Base-by-base conservation (phyloP, 2,113 vertebrate species). In the Lethenteron reissneri region DNA sequence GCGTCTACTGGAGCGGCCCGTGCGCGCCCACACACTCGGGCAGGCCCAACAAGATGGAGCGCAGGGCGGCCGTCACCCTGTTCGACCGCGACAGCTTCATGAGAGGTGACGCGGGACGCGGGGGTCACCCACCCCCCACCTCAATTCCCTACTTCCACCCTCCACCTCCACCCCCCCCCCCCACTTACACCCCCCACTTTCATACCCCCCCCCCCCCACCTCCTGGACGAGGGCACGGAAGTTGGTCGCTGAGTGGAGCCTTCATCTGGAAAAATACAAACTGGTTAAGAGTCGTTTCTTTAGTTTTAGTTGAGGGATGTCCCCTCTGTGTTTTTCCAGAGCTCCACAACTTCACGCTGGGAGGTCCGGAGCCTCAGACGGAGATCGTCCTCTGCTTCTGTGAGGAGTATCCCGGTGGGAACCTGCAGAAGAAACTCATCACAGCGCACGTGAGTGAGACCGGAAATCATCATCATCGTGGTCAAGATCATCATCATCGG, bases 371-470 rank as follows among this genome's bases (percentile, higher is more conserved):
- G 62, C 62, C 62, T 17, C 62, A 68, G 62, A 17, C 25, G 8
- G 21, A 68, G 62, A 68, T 68, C 11, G 62, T 68, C 62, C 62
- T 68, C 25, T 68, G 62, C 25, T 68, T 68, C 62, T 68, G 62
- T 11, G 62, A 68, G 21, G 62, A 68, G 10, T 21, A 17, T 68
- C 15, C 15, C n/a, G 62, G 21, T 9, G 62, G 21, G 9, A 68
- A n/a, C n/a, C 62, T 21, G 11, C 62, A 21, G 8, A 68, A 68
- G 11, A 68, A 68, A 21, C 62, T 68, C 2, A 21, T 68, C 11
- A 68, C 62, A 11, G 62, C 62, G n/a, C 62, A 68, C 25, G 62
- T 68, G 62, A 68, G 62, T 68, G 62, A 68, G 8, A 11, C 15
- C 15, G 62, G n/a, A 68, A 68, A 21, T 68, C 9, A 68, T 68